Percentiles rank a stretch among this genome's conserved stretches.
Evolutionary conservation across 2,113 vertebrate species (phyloP).

Genomic region (Sturnira hondurensis): DNA sequence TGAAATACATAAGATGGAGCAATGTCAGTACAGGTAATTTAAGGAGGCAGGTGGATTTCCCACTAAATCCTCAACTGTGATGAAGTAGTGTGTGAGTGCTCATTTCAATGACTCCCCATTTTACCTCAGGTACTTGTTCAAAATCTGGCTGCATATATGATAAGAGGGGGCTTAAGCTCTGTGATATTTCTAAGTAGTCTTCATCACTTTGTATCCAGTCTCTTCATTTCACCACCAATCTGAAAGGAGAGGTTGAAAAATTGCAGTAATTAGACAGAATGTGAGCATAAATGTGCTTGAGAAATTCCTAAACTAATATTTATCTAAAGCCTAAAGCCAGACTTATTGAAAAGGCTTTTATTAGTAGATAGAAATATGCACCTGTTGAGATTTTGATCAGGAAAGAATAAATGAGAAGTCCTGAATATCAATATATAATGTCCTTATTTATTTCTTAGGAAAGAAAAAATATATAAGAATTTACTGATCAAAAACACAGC

Average conservation of each 20-base stretch:
- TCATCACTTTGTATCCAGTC: neutral
- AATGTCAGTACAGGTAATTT: neutral
- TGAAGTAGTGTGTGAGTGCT: neutral
- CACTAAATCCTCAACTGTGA: neutral
- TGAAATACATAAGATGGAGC: neutral
- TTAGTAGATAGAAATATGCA: neutral
- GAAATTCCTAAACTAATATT: conserved; percentile 7
- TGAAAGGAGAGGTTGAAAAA: conserved; percentile 16
- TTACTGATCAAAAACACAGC: neutral
- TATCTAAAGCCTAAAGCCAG: conserved; percentile 3
- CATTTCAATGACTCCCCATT: neutral
- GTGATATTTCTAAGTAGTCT: neutral
- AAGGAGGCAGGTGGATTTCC: too few relatives aligned
- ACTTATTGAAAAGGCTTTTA: neutral
- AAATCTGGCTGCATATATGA: neutral
- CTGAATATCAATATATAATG: neutral
- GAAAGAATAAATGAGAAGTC: neutral
- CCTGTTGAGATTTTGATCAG: neutral
- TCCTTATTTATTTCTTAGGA: conserved; percentile 21
- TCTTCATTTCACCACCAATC: neutral
- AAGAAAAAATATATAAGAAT: neutral
- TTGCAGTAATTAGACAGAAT: conserved; percentile 11
- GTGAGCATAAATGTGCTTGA: neutral
- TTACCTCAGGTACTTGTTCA: neutral
- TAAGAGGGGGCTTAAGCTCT: neutral